Percentiles rank a stretch among this genome's conserved stretches.
phyloP scores from a whole-genome alignment of 2,797 vertebrate species.

The Rhabdophis nuchalis region DNA sequence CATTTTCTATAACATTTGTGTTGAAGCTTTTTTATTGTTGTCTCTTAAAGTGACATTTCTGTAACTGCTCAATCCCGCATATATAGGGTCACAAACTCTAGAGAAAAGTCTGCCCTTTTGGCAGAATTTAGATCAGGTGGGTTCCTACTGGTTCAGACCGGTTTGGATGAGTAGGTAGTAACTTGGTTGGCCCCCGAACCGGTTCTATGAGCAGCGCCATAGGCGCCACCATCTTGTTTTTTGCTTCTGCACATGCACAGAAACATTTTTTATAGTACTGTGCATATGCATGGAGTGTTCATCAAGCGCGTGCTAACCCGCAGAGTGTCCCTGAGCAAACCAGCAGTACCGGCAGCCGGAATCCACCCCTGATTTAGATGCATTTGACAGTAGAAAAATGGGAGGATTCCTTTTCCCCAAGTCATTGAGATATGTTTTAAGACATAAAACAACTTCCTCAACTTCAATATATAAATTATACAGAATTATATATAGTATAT shows the following conservation, averaged over 20 bases:
- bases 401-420: not conserved
- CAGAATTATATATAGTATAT: not conserved
- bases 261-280: too few species aligned
- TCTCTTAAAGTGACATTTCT: not conserved
- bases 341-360: too few species aligned
- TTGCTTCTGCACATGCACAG: too few species aligned
- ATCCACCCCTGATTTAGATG: not conserved
- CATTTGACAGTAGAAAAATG: not conserved
- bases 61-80: not conserved
- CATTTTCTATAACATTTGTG: constrained; percentile 28
- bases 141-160: too few species aligned
- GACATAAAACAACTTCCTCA: not conserved
- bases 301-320: too few species aligned
- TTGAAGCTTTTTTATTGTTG: not conserved
- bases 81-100: not conserved
- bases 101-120: not conserved
- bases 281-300: too few species aligned
- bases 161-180: too few species aligned
- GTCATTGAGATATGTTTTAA: not conserved
- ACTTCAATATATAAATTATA: not conserved
- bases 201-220: too few species aligned
- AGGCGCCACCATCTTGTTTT: too few species aligned
- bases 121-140: not conserved
- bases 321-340: too few species aligned
- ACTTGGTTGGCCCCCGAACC: too few species aligned